A percentile compares a stretch with the other conserved stretches of the same genome.
Evolutionary conservation across 1,140 invertebrate species (phyloP).

Genomic region (Aphaenogaster floridana): DNA sequence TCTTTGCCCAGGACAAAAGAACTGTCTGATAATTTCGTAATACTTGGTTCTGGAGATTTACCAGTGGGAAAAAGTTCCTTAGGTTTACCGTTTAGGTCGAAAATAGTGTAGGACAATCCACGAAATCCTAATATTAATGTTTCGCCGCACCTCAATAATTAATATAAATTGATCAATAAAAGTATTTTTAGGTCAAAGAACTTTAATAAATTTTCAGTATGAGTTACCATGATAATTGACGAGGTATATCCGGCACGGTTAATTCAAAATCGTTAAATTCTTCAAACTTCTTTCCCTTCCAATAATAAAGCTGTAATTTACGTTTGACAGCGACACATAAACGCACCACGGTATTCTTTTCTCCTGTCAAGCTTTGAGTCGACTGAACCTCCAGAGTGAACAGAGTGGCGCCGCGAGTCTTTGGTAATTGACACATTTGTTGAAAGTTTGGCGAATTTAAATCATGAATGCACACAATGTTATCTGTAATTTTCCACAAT

Average conservation of each 20-base stretch:
- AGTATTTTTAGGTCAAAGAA: background rate
- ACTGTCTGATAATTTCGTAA: slow-evolving; percentile 91
- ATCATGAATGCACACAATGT: slow-evolving; percentile 95
- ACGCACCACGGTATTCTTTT: slow-evolving; percentile 91
- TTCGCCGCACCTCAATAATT: slow-evolving; percentile 82
- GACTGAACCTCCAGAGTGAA: slow-evolving; percentile 95
- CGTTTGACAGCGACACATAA: slow-evolving; percentile 96
- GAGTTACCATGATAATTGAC: slow-evolving; percentile 93
- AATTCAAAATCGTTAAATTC: slow-evolving; percentile 89
- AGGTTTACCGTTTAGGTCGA: slow-evolving; percentile 88
- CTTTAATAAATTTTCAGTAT: slow-evolving; percentile 11
- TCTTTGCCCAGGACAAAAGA: slow-evolving; percentile 94
- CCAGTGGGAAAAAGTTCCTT: slow-evolving; percentile 95
- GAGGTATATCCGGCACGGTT: slow-evolving; percentile 93
- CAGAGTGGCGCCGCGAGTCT: slow-evolving; percentile 95
- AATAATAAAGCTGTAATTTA: slow-evolving; percentile 96
- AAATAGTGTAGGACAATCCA: slow-evolving; percentile 84
- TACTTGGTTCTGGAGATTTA: slow-evolving; percentile 94
- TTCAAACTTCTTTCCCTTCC: slow-evolving; percentile 93
- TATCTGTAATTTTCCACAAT: slow-evolving; percentile 88
- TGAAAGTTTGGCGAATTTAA: slow-evolving; percentile 93
- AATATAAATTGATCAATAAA: background rate
- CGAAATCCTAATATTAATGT: slow-evolving; percentile 84
- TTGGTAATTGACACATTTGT: slow-evolving; percentile 91
- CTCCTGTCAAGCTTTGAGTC: slow-evolving; percentile 89